Evolutionary conservation across 2,113 vertebrate genomes (phyloP), one percentile per base, ranked within the genome.

Genomic region (Corythoichthys intestinalis): DNA sequence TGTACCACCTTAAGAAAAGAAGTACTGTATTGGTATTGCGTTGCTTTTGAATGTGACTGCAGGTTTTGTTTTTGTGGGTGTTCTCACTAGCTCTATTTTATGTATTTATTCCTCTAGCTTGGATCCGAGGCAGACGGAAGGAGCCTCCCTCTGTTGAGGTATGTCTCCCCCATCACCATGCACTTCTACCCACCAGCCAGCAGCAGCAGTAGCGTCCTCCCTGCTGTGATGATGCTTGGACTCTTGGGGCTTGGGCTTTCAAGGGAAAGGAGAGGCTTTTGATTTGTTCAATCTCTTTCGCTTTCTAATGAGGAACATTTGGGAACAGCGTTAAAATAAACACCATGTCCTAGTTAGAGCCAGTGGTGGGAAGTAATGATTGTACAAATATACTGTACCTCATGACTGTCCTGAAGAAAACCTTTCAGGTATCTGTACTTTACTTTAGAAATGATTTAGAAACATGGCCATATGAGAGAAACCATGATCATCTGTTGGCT

Each of bases 121-220:
- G 97, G 97, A 94, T 98, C 85, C 94, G 94, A 87, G 95, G 92
- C 87, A 96, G 91, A 86, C 93, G 97, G 85, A 94, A 95, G 66
- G 90, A 92, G 69, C 95, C 96, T 82, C 96, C 97, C 69, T 93
- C 94, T 38, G 60, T 88, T 72, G 93, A 98, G 95, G 95, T 99
- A 91, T 89, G 92, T 68, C 48, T 52, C 60, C 65, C 71, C 49
- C 39, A 64, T 9, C 54, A n/a, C 20, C 56, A 13, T 41, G 41
- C 41, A 34, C 54, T 12, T 57, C 20, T 20, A 4, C 54, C 54
- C 54, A 34, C 61, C 11, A 12, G 6, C 4, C 61, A 28, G 10
- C 41, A n/a, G 17, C 59, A n/a, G 38, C 60, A 61, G 15, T 41
- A 34, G 37, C 63, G 78, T 73, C 74, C 56, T 79, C 80, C 85